A percentile compares a stretch with the other conserved stretches of the same genome.
phyloP scores from a whole-genome alignment of 2,113 vertebrate species.

The Rhynchomys soricoides region DNA sequence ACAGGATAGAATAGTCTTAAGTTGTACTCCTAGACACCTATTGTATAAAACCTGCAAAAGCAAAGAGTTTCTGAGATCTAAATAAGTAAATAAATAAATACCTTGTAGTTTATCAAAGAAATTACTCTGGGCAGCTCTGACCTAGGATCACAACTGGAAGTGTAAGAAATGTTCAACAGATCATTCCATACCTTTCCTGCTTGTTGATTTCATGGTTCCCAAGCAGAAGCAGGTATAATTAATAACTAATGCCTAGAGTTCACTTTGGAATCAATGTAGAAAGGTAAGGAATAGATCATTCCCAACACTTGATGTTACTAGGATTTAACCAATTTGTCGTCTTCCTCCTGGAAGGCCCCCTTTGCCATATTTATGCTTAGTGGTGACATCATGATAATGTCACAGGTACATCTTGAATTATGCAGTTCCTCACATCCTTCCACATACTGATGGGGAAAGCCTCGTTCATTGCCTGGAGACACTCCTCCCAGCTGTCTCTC shows the following conservation, averaged over 20 bases:
- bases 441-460: slow-evolving; percentile 76
- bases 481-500: slow-evolving; percentile 31
- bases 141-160: slow-evolving; percentile 97
- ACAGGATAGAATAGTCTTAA: not conserved
- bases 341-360: slow-evolving; percentile 93
- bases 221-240: slow-evolving; percentile 93
- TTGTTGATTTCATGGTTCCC: slow-evolving; percentile 92
- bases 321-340: slow-evolving; percentile 96
- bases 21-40: not conserved
- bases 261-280: slow-evolving; percentile 95
- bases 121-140: slow-evolving; percentile 97
- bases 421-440: slow-evolving; percentile 92
- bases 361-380: slow-evolving; percentile 95
- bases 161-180: slow-evolving; percentile 94
- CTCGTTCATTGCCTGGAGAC: slow-evolving; percentile 82
- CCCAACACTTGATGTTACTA: slow-evolving; percentile 92
- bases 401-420: slow-evolving; percentile 94
- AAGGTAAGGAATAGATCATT: slow-evolving; percentile 93
- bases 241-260: slow-evolving; percentile 96
- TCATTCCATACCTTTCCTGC: slow-evolving; percentile 90
- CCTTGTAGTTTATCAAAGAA: slow-evolving; percentile 92
- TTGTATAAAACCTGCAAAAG: not conserved
- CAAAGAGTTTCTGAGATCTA: slow-evolving; percentile 80
- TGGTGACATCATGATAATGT: slow-evolving; percentile 97
- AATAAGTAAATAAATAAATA: slow-evolving; percentile 83